Percentiles rank a stretch among this genome's conserved stretches.
These are phyloP conservation scores for Perdix hodgsoniae DNA, from an alignment of 2,797 vertebrate genomes.

Conservation along the genomic window DNA sequence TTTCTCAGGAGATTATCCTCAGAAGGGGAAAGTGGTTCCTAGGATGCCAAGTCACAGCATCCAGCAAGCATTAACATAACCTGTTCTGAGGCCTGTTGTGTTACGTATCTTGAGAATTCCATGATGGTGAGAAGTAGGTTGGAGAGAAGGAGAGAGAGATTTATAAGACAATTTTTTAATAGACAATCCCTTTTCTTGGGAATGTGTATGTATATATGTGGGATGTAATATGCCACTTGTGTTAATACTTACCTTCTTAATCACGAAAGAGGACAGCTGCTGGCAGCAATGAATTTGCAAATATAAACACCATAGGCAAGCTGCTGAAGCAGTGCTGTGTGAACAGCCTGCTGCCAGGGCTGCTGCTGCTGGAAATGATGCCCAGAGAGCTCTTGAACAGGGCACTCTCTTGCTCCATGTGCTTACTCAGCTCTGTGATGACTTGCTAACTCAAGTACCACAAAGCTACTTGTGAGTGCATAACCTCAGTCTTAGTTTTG, in stretches of 20 bases:
- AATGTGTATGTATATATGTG: background rate
- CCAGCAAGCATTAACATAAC: background rate
- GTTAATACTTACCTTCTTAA: background rate
- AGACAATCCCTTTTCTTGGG: background rate
- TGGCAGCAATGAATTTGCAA: conserved; percentile 6
- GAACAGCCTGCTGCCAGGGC: background rate
- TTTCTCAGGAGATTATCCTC: conserved; percentile 49
- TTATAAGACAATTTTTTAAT: background rate
- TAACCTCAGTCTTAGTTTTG: background rate
- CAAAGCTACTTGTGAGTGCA: background rate
- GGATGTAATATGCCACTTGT: background rate
- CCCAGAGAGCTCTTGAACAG: background rate
- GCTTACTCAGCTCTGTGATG: background rate
- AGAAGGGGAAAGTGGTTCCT: conserved; percentile 37
- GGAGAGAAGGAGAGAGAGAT: background rate
- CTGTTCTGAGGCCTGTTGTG: background rate
- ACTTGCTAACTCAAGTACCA: background rate
- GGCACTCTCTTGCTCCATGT: fast-evolving
- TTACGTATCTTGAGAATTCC: background rate
- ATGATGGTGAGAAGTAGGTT: background rate
- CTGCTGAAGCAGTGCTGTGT: background rate
- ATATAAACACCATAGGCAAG: background rate
- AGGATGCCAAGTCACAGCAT: background rate
- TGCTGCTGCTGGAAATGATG: background rate
- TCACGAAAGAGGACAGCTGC: background rate